phyloP scores from a whole-genome alignment of 2,797 vertebrate species.

The Melanotaenia nigrans region DNA sequence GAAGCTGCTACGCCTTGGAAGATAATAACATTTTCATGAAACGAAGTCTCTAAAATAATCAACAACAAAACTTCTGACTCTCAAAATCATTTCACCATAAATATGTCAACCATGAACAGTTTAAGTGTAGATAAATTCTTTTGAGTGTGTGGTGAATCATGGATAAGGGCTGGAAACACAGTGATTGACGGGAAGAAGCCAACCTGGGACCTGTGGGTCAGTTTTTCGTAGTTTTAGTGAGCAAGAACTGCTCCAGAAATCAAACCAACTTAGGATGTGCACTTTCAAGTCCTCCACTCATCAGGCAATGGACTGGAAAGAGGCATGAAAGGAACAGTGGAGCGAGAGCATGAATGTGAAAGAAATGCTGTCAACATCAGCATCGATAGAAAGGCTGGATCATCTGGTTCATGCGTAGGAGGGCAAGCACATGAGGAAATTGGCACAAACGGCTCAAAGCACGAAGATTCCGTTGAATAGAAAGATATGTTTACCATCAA shows the following conservation, averaged over 20 bases:
- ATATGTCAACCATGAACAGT: conserved; percentile 22
- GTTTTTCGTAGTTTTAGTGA: conserved; percentile 26
- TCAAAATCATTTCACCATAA: conserved; percentile 19
- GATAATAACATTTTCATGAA: conserved; percentile 42
- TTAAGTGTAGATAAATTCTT: conserved; percentile 17
- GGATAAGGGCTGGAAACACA: conserved; percentile 9
- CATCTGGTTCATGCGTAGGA: conserved; percentile 16
- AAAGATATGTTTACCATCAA: conserved; percentile 24
- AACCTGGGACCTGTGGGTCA: conserved; percentile 17
- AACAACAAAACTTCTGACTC: conserved; percentile 14
- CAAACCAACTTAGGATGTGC: conserved; percentile 40
- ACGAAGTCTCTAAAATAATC: conserved; percentile 38
- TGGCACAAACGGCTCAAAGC: conserved; percentile 23
- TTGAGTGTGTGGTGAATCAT: conserved; percentile 6
- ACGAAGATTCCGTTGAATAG: conserved; percentile 16
- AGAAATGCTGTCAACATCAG: conserved; percentile 6
- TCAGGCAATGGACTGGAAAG: conserved; percentile 24
- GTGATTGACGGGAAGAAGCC: conserved; percentile 39
- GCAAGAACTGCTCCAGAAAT: conserved; percentile 55
- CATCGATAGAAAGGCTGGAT: conserved; percentile 16
- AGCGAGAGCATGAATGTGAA: conserved; percentile 7
- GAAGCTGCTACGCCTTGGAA: conserved; percentile 31
- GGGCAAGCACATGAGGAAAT: conserved; percentile 22
- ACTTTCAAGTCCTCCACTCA: conserved; percentile 29
- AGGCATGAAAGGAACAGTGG: not conserved